Evolutionary conservation across 2,113 vertebrate species (phyloP).

Genomic region (Columba livia): DNA sequence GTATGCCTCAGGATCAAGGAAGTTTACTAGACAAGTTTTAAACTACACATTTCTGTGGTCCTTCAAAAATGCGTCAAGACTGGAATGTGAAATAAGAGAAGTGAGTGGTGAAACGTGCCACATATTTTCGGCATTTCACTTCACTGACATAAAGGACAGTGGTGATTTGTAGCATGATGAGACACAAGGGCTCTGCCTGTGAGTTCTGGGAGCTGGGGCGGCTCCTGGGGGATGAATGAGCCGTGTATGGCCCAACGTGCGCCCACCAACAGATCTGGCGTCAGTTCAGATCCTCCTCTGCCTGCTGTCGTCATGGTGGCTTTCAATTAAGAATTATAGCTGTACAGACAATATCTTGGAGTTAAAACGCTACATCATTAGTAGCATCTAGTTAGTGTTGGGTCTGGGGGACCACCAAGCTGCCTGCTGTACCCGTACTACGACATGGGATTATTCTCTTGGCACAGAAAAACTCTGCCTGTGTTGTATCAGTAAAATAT

Average conservation of each 20-base stretch:
- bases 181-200: not conserved
- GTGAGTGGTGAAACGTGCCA: not conserved
- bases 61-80: conserved; percentile 33
- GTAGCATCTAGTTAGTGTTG: not conserved
- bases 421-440: not conserved
- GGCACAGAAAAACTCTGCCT: not conserved
- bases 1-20: conserved; percentile 59
- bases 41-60: conserved; percentile 60
- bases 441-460: not conserved
- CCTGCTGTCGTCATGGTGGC: not conserved
- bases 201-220: not conserved
- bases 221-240: not conserved
- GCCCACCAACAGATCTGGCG: not conserved
- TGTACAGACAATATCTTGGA: not conserved
- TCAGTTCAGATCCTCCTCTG: not conserved
- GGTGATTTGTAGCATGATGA: not conserved
- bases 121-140: not conserved
- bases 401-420: not conserved
- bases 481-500: not conserved
- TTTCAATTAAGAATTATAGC: not conserved
- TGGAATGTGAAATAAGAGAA: conserved; percentile 71
- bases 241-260: not conserved
- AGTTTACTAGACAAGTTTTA: conserved; percentile 65
- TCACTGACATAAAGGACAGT: not conserved
- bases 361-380: not conserved